These are phyloP conservation scores for Anguilla japonica DNA, from an alignment of 2,113 vertebrate genomes.

Conservation along the genomic window DNA sequence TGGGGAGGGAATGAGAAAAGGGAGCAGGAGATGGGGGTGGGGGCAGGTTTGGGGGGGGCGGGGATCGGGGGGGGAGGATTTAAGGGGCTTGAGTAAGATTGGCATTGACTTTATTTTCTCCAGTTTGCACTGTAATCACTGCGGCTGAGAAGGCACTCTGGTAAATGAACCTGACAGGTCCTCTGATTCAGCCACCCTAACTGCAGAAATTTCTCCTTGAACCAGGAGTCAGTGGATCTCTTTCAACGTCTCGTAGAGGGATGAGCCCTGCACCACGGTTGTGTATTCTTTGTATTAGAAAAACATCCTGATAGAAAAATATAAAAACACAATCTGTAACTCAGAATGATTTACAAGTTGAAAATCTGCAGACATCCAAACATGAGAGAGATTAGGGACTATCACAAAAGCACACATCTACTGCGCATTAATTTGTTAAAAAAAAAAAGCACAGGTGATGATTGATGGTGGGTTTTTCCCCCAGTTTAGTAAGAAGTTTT, in stretches of 20 bases:
- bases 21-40: neutral
- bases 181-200: neutral
- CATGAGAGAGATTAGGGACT: neutral
- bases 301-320: neutral
- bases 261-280: neutral
- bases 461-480: neutral
- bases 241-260: neutral
- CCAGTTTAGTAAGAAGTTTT: neutral
- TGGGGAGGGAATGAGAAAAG: slow-evolving; percentile 40
- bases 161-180: slow-evolving; percentile 57
- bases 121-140: slow-evolving; percentile 68
- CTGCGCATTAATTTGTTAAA: neutral
- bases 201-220: neutral
- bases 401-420: neutral
- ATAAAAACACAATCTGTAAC: neutral
- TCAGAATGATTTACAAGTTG: neutral
- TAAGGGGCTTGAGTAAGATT: slow-evolving; percentile 40
- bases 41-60: neutral
- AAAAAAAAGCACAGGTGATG: neutral
- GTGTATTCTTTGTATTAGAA: neutral
- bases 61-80: slow-evolving; percentile 31
- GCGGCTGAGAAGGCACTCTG: slow-evolving; percentile 46
- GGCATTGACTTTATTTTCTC: slow-evolving; percentile 47
- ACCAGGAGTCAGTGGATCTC: neutral
- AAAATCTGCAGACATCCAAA: neutral